Conservation (phyloP, 2,888 invertebrate genomes). For the Phymatocera aterrima region DNA sequence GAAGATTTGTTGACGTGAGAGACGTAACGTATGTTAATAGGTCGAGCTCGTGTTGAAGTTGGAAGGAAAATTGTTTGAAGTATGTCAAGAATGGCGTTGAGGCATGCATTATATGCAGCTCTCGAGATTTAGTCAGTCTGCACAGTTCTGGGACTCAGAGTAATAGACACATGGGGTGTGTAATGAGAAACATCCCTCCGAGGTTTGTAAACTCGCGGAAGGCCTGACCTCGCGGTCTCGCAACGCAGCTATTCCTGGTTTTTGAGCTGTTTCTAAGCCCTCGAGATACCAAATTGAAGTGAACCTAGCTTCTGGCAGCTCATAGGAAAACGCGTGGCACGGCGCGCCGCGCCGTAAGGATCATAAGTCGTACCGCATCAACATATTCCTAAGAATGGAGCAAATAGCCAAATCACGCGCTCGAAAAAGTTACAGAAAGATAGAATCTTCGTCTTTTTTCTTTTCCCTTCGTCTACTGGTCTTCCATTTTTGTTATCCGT, state of each 20-base stretch:
- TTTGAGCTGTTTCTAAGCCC: neutral
- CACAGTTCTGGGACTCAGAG: neutral
- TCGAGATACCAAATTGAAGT: neutral
- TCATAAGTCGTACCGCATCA: constrained; percentile 12
- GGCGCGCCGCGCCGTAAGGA: neutral
- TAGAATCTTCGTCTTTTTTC: neutral
- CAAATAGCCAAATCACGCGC: neutral
- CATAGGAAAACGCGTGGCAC: neutral
- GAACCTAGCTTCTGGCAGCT: neutral
- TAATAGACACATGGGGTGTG: constrained; percentile 45
- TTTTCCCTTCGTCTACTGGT: neutral
- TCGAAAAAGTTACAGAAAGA: neutral
- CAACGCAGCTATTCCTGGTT: constrained; percentile 39
- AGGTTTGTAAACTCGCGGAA: constrained; percentile 47
- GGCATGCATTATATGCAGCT: neutral
- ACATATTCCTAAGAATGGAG: constrained; percentile 8
- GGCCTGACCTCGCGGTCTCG: constrained; percentile 44
- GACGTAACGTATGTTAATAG: too few species aligned
- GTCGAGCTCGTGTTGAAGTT: too few species aligned
- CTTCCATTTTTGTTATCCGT: too few species aligned
- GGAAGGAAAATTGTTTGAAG: too few species aligned
- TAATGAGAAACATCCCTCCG: constrained; percentile 48
- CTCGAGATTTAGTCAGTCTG: neutral
- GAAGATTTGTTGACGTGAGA: too few species aligned
- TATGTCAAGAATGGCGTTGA: constrained; percentile 36